Conservation (phyloP, 2,888 invertebrate genomes). For the Macroteleia sp. region DNA sequence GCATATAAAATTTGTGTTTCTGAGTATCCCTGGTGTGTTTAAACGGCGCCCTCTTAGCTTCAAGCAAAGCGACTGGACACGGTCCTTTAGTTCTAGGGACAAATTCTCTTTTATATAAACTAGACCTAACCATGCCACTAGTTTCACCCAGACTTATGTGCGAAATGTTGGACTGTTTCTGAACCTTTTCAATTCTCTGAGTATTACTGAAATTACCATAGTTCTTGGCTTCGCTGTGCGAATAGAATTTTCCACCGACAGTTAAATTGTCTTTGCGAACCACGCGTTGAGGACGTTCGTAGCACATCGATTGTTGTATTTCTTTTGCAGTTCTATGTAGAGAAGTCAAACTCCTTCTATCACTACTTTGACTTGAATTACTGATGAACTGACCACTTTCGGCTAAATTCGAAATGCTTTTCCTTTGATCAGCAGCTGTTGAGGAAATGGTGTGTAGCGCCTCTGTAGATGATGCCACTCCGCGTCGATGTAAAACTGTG, state of each 20-base stretch:
- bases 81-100: slow-evolving; percentile 89
- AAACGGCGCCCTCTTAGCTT: slow-evolving; percentile 90
- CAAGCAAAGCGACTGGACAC: slow-evolving; percentile 92
- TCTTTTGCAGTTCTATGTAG: slow-evolving; percentile 89
- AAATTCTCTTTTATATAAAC: slow-evolving; percentile 91
- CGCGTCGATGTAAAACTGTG: slow-evolving; percentile 91
- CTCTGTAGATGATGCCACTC: slow-evolving; percentile 88
- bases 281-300: slow-evolving; percentile 87
- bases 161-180: slow-evolving; percentile 89
- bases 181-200: slow-evolving; percentile 86
- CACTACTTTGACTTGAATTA: slow-evolving; percentile 88
- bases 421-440: slow-evolving; percentile 91
- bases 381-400: slow-evolving; percentile 89
- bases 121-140: slow-evolving; percentile 85
- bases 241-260: slow-evolving; percentile 90
- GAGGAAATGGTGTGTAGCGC: slow-evolving; percentile 89
- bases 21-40: slow-evolving; percentile 93
- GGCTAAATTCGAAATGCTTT: slow-evolving; percentile 91
- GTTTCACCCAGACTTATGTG: slow-evolving; percentile 91
- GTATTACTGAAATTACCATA: slow-evolving; percentile 88
- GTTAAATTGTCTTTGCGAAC: slow-evolving; percentile 88
- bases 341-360: slow-evolving; percentile 91
- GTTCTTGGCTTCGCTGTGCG: slow-evolving; percentile 88
- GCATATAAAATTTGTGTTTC: slow-evolving; percentile 93
- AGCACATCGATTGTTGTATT: slow-evolving; percentile 85